A percentile compares a stretch with the other conserved stretches of the same genome.
phyloP scores from a whole-genome alignment of 1,140 invertebrate genomes.

The Brachionus calyciflorus region DNA sequence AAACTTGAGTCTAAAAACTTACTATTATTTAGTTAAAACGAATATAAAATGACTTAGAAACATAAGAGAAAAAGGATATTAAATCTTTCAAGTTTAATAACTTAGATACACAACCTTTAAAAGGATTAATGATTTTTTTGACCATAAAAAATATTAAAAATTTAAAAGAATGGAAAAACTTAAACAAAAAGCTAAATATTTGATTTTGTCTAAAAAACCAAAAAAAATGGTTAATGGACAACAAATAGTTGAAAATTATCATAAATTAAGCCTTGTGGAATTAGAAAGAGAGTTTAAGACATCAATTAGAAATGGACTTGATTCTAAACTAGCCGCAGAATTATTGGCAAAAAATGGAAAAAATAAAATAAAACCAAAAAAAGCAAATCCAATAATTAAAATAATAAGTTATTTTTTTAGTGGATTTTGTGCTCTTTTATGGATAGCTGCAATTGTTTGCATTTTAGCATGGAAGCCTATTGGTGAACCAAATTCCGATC shows the following conservation, averaged over 20 bases:
- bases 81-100: too few relatives aligned
- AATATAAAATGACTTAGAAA: too few relatives aligned
- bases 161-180: too few relatives aligned
- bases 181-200: too few relatives aligned
- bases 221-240: background rate
- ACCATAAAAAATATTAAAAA: too few relatives aligned
- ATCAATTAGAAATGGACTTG: background rate
- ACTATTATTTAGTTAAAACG: too few relatives aligned
- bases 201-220: too few relatives aligned
- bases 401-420: conserved; percentile 14
- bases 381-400: background rate
- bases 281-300: background rate
- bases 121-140: too few relatives aligned
- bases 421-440: conserved; percentile 10
- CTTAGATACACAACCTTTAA: too few relatives aligned
- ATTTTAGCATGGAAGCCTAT: too few relatives aligned
- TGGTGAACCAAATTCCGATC: conserved; percentile 12
- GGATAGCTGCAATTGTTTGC: conserved; percentile 23
- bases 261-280: background rate
- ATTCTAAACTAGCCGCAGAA: background rate
- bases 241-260: background rate
- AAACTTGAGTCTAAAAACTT: too few relatives aligned
- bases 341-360: background rate
- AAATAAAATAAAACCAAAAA: conserved; percentile 9
- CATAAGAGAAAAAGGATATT: too few relatives aligned